Conservation (phyloP, 53 echinoderm and acorn worm species). For the Actinopyga echinites region DNA sequence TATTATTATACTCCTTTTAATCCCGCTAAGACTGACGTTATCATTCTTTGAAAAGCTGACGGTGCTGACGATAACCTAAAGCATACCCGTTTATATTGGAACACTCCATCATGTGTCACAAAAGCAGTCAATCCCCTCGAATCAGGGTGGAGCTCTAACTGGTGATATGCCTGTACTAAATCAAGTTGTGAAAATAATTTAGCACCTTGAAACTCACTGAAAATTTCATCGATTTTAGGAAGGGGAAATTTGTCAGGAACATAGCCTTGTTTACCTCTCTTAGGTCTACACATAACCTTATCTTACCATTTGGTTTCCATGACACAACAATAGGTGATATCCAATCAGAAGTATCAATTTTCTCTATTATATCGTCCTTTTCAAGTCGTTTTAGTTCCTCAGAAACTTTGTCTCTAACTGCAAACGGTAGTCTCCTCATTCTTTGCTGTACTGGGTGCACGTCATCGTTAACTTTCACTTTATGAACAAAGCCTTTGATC, state of each 20-base stretch:
- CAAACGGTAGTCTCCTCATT: not conserved
- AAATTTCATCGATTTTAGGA: constrained; percentile 67
- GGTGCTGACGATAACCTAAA: too few relatives aligned
- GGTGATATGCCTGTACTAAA: too few relatives aligned
- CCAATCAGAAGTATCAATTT: too few relatives aligned
- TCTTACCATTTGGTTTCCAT: constrained; percentile 47
- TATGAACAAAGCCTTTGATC: not conserved
- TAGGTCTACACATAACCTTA: constrained; percentile 70
- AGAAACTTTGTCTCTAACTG: not conserved
- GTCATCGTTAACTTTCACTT: not conserved
- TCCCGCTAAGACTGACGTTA: constrained; percentile 49
- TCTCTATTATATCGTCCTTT: not conserved
- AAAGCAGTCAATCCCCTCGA: constrained; percentile 60
- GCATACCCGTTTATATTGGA: too few relatives aligned
- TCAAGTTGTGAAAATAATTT: constrained; percentile 66
- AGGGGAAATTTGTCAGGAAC: constrained; percentile 67
- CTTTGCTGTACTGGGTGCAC: not conserved
- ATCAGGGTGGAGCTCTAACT: too few relatives aligned
- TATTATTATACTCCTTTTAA: constrained; percentile 53
- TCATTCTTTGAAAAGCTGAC: too few relatives aligned
- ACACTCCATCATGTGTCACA: constrained; percentile 63
- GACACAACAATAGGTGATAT: not conserved
- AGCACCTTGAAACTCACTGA: constrained; percentile 40
- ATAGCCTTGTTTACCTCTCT: constrained; percentile 65
- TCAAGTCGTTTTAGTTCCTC: not conserved